Percentiles rank a stretch among this genome's conserved stretches.
These are phyloP conservation scores for Erpornis zantholeuca DNA, from an alignment of 2,113 vertebrate genomes.

Conservation along the genomic window DNA sequence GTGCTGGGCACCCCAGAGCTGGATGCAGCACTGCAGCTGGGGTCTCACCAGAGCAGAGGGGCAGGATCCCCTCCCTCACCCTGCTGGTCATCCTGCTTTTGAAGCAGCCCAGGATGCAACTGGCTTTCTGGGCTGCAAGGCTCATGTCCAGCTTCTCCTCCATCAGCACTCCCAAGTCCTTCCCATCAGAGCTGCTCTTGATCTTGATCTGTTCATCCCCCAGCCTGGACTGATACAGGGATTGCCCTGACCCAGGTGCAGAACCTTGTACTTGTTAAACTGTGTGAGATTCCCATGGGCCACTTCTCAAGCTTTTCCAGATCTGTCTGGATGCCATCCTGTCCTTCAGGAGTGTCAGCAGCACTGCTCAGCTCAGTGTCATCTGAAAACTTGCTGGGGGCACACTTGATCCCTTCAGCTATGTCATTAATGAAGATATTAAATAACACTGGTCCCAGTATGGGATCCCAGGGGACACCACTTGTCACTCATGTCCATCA, in stretches of 20 bases:
- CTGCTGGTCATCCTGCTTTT: background rate
- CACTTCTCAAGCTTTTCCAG: background rate
- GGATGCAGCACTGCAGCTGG: background rate
- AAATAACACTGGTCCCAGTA: background rate
- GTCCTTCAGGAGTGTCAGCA: background rate
- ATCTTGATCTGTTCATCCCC: background rate
- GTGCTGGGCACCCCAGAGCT: background rate
- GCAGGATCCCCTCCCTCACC: background rate
- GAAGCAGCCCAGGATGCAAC: background rate
- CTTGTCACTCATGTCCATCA: background rate
- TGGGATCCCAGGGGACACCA: background rate
- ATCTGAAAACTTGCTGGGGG: background rate
- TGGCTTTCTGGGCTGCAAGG: background rate
- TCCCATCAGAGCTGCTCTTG: rapidly evolving
- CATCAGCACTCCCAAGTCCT: background rate
- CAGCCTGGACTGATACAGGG: background rate
- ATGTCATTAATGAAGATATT: background rate
- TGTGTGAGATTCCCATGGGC: background rate
- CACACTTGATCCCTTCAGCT: background rate
- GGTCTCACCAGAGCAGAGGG: background rate
- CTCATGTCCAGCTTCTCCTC: background rate
- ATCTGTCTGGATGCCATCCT: background rate
- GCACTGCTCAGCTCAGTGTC: background rate
- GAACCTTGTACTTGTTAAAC: background rate
- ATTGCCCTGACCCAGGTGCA: background rate